Evolutionary conservation across 2,113 vertebrate genomes (phyloP).

Genomic region (Raphicerus campestris): DNA sequence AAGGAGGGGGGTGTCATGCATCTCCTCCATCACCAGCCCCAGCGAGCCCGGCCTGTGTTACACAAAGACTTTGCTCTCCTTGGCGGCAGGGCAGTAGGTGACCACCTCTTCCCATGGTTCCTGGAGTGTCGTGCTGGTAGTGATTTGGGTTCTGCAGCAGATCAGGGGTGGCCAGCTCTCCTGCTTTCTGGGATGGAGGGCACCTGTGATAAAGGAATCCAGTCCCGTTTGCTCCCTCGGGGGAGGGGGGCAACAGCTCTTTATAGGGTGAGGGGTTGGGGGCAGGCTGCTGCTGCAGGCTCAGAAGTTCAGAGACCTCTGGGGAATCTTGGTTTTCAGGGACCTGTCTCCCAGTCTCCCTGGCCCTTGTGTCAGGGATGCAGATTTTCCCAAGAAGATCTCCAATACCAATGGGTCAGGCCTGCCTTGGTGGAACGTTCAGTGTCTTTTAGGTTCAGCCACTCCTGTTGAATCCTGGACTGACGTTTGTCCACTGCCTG

Average conservation of each 20-base stretch:
- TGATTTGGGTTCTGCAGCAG: neutral
- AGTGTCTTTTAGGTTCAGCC: too few relatives aligned
- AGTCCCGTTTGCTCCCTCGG: rapidly evolving
- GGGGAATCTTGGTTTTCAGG: neutral
- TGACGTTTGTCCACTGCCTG: too few relatives aligned
- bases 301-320: neutral
- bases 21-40: neutral
- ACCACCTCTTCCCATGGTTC: neutral
- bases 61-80: neutral
- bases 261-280: rapidly evolving
- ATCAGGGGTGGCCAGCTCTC: too few relatives aligned
- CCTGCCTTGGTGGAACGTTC: too few relatives aligned
- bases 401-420: too few relatives aligned
- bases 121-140: neutral
- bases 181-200: neutral
- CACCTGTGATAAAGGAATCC: too few relatives aligned
- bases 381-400: too few relatives aligned
- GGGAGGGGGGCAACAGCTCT: rapidly evolving
- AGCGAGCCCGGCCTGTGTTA: too few relatives aligned
- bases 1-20: neutral
- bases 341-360: too few relatives aligned
- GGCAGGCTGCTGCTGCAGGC: rapidly evolving
- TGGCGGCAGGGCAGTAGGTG: neutral
- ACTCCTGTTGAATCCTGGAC: too few relatives aligned
- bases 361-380: too few relatives aligned